Conservation (phyloP, 2,113 vertebrate species). For the Microcebus griseorufus region DNA sequence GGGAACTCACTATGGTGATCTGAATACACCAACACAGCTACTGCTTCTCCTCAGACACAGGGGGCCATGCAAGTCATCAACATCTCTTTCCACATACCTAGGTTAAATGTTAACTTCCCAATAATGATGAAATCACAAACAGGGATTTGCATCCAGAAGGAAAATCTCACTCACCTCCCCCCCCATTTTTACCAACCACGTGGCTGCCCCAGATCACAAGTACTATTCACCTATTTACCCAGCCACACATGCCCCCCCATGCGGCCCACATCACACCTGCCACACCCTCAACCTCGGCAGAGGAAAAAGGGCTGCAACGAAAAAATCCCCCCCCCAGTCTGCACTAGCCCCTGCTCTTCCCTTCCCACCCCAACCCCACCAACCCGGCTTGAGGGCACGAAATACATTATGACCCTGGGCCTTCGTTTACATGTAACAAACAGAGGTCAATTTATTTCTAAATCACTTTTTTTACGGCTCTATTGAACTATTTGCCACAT, state of each 20-base stretch:
- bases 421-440: constrained; percentile 86
- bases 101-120: background rate
- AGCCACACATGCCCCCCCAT: background rate
- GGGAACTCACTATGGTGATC: background rate
- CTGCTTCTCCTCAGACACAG: background rate
- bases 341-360: background rate
- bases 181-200: background rate
- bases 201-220: background rate
- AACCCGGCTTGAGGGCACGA: constrained; percentile 75
- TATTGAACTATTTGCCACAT: constrained; percentile 91
- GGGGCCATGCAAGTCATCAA: background rate
- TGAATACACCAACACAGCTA: background rate
- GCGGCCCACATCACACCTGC: background rate
- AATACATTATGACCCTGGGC: constrained; percentile 85
- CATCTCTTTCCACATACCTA: background rate
- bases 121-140: background rate
- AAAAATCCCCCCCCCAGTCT: constrained; percentile 10
- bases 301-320: background rate
- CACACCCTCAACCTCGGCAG: background rate
- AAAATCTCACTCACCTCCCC: background rate
- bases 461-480: constrained; percentile 87
- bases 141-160: background rate
- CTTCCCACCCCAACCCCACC: constrained; percentile 47
- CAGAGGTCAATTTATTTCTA: constrained; percentile 89
- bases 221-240: background rate